Percentiles rank a stretch among this genome's conserved stretches.
phyloP scores from a whole-genome alignment of 2,888 invertebrate species.

The Chrysolina americana region DNA sequence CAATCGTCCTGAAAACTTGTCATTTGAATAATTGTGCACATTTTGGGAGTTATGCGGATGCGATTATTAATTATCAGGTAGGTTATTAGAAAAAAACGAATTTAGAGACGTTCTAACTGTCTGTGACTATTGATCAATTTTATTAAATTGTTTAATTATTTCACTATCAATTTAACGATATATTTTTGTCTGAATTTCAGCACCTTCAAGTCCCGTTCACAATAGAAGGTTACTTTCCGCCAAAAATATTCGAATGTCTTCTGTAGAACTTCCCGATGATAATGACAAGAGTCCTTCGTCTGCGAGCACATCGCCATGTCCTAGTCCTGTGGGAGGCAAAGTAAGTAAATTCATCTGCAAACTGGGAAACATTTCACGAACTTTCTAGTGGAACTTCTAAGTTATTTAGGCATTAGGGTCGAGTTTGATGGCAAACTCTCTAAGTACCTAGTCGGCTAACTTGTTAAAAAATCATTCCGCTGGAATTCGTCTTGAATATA shows the following conservation, averaged over 20 bases:
- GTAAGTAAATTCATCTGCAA: conserved; percentile 52
- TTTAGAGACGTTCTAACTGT: too few species aligned
- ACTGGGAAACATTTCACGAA: not conserved
- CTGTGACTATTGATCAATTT: too few species aligned
- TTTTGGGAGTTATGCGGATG: too few species aligned
- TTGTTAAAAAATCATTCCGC: conserved; percentile 6
- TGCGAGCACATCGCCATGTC: conserved; percentile 94
- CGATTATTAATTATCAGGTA: too few species aligned
- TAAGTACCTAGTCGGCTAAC: not conserved
- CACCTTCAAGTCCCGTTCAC: conserved; percentile 93
- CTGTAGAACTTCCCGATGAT: conserved; percentile 93
- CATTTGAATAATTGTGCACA: too few species aligned
- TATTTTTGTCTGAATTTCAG: conserved; percentile 68
- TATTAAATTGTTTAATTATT: not conserved
- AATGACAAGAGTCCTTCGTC: conserved; percentile 93
- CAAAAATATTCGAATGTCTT: conserved; percentile 90
- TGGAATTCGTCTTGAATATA: not conserved
- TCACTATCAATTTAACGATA: too few species aligned
- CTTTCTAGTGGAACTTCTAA: conserved; percentile 2
- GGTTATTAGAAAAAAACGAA: too few species aligned
- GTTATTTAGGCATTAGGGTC: not conserved
- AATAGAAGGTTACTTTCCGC: conserved; percentile 86
- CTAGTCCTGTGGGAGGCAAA: conserved; percentile 79
- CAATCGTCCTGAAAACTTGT: too few species aligned
- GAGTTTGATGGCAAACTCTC: not conserved